Conservation (phyloP, 1,140 invertebrate genomes). For the Harpegnathos saltator region DNA sequence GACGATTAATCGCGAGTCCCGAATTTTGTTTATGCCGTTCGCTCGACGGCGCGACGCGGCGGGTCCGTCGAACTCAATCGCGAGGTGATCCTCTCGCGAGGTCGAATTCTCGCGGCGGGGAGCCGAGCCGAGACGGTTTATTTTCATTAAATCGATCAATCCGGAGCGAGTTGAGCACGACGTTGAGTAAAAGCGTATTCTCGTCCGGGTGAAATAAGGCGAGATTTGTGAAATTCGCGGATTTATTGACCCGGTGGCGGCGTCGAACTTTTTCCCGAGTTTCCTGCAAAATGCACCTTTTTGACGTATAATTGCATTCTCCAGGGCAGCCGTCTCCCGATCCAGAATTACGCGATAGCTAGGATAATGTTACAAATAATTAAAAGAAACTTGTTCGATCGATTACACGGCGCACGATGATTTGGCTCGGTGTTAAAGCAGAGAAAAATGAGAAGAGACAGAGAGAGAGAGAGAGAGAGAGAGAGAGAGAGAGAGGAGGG, state of each 20-base stretch:
- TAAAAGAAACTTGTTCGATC: not conserved
- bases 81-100: not conserved
- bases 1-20: slow-evolving; percentile 10
- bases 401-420: not conserved
- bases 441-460: not conserved
- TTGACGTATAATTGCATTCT: no score
- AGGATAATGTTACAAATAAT: no score
- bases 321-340: no score
- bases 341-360: no score
- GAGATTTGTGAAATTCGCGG: not conserved
- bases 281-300: no score
- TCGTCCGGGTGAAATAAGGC: not conserved
- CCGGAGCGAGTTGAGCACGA: not conserved
- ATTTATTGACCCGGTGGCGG: no score
- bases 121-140: no score
- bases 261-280: no score
- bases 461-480: not conserved
- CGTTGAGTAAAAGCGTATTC: not conserved
- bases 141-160: slow-evolving; percentile 36
- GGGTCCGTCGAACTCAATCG: not conserved
- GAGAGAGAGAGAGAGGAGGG: not conserved
- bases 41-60: no score
- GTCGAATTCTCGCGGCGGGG: not conserved
- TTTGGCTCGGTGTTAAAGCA: not conserved
- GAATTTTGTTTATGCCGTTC: slow-evolving; percentile 8